Base-by-base conservation (phyloP, 2,888 invertebrate genomes). In the Ctenicera cuprea region DNA sequence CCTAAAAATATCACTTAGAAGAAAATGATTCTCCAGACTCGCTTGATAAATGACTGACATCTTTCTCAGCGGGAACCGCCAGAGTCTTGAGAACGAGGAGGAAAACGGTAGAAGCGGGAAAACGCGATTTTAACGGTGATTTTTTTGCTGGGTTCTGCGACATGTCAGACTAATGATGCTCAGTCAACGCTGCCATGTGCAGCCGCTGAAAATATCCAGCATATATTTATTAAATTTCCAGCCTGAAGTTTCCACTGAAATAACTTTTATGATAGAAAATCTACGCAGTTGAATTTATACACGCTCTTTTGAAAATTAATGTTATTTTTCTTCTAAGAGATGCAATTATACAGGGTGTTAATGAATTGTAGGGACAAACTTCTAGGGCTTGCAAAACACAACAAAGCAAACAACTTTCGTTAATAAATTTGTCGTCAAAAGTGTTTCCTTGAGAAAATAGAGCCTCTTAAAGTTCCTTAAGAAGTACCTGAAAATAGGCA, bases 11-110 rank as follows among this genome's bases (percentile, higher is more conserved):
- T 85, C 85, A 85, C 84, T 85, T 85, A 83, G 80, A 80, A 79
- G 82, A 81, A 82, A 81, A 81, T 81, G 81, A 82, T 82, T 80
- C 80, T 78, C 77, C 81, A 78, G 80, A 73, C 79, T 78, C 79
- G 78, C 77, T 83, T 85, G 85, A 85, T 85, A 84, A 85, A 85
- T 85, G 85, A 85, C 82, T 83, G 83, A 84, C 85, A 85, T 85
- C 84, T 85, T 84, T 84, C 84, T 83, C 80, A 78, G 80, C 80
- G 80, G 71, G 78, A 80, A 76, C 80, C 76, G 80, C 77, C 80
- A 79, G 76, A 79, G 80, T 77, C 74, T 64, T 62, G 69, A 68
- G 65, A 76, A 71, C 67, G 68, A 71, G 66, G 62, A 77, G 76
- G 79, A 77, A 78, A 79, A 79, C 76, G 73, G 78, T 70, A 77